Base-by-base conservation (phyloP, 2,888 invertebrate genomes). In the Panzeria rudis region DNA sequence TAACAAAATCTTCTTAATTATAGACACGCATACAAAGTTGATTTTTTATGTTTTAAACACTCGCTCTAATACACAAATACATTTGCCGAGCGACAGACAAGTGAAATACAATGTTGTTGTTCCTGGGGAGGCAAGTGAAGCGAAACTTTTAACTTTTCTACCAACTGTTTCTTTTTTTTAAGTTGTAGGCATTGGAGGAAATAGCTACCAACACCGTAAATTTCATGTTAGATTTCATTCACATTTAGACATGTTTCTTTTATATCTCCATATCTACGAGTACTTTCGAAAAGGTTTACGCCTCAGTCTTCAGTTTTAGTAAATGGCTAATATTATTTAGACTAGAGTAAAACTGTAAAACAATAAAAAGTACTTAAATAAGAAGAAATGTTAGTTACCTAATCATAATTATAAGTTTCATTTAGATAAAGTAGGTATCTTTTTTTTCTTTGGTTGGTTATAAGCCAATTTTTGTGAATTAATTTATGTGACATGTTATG, bases 91-190 rank as follows among this genome's bases (percentile, higher is more conserved):
- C 62, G 41, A 35, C 56, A 47, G 29, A 64, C 54, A 72, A 72
- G 54, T 72, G 54, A 66, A 71, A 47, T 41, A 72, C 71, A 56
- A 66, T 68, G 41, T 81, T 81, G 17, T 62, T 82, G 35, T 82
- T 82, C 68, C 62, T 77, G 68, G 75, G 78, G 73, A 81, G 77
- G 85, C 75, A 85, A 85, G 85, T 82, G 75, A 85, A 85, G 85
- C 85, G 85, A 85, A 71, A 82, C 78, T 71, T 75, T 71, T 44
- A 76, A 64, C 44, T 61, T 35, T 84, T 84, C 75, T 75, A 54
- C 69, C 52, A 54, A 52, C 38, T 35, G 20, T 29, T 29, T 29
- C 11, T 25, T 69, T 17, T 69, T 56, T 69, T 38, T n/a, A 11
- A 32, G 66, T 82, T 64, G 59, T 75, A 79, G 71, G 69, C 78